Evolutionary conservation across 2,888 invertebrate genomes (phyloP).

Genomic region (Apeira syringaria): DNA sequence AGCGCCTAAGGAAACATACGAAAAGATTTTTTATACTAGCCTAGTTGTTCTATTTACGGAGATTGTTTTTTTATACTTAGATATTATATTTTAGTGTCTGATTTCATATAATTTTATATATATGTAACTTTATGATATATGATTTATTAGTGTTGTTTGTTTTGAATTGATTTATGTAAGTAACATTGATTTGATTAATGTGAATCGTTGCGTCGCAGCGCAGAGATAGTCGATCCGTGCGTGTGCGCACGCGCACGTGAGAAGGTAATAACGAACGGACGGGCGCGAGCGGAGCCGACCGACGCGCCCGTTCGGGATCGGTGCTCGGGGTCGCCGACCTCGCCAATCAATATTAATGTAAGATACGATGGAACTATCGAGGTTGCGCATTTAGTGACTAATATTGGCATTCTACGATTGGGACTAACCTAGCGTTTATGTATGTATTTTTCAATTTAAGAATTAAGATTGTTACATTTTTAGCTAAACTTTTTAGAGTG

Average conservation of each 20-base stretch:
- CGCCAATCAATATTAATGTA: constrained; percentile 68
- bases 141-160: constrained; percentile 84
- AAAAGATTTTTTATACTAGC: constrained; percentile 84
- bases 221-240: constrained; percentile 15
- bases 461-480: constrained; percentile 84
- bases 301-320: constrained; percentile 44
- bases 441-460: constrained; percentile 82
- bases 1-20: constrained; percentile 84
- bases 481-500: constrained; percentile 84
- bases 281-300: not conserved
- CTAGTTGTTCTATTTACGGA: constrained; percentile 84
- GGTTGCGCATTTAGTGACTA: constrained; percentile 81
- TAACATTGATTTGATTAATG: constrained; percentile 60
- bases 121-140: constrained; percentile 77
- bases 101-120: constrained; percentile 83
- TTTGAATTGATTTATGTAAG: constrained; percentile 76
- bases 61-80: constrained; percentile 84
- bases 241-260: too few relatives aligned
- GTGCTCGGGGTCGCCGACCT: constrained; percentile 77
- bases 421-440: constrained; percentile 84
- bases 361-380: constrained; percentile 72
- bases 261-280: too few relatives aligned
- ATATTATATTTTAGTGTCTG: constrained; percentile 81
- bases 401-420: constrained; percentile 84
- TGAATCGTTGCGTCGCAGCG: constrained; percentile 21